Base-by-base conservation (phyloP, 2,888 invertebrate genomes). In the Limnephilus marmoratus region DNA sequence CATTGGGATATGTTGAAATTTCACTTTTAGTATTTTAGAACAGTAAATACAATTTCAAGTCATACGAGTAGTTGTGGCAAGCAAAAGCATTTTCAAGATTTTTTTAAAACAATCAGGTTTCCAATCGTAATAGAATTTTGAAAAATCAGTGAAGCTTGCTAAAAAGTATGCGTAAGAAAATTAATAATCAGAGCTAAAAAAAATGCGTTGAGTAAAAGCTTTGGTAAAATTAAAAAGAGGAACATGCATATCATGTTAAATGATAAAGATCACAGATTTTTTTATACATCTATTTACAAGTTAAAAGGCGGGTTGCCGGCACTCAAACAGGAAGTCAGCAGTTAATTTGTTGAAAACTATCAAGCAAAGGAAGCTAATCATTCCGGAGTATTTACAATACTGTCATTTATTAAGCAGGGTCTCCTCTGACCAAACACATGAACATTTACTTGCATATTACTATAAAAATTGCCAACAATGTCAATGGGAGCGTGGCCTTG, bases 241-340 rank as follows among this genome's bases (percentile, higher is more conserved):
- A 68, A 68, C 68, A 68, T 68, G 24, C 68, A 68, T n/a, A 68
- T 68, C 24, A 68, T n/a, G 24, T 83, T 34, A 24, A 37, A 31
- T 24, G 34, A 83, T 34, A 89, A 89, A 89, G 89, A 89, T 89
- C 89, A 89, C 89, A 89, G 89, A 89, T 89, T 53, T 89, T 31
- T 53, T 80, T 18, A 31, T 24, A 37, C 83, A 83, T 37, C 18
- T 83, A 83, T 83, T 83, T 83, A 83, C 83, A 83, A 37, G 37
- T 34, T 83, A 83, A 83, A 37, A 34, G 24, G 41, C 41, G 24
- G 18, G 34, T 83, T 83, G 7, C 37, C 2, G 9, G 24, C 37
- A 37, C 18, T 83, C 13, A 37, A 24, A 37, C 9, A 7, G 31
- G 34, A 24, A 83, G 24, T 18, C 24, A 24, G 11, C 34, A 37